phyloP scores from a whole-genome alignment of 2,888 invertebrate genomes.

The Eupithecia abbreviata region DNA sequence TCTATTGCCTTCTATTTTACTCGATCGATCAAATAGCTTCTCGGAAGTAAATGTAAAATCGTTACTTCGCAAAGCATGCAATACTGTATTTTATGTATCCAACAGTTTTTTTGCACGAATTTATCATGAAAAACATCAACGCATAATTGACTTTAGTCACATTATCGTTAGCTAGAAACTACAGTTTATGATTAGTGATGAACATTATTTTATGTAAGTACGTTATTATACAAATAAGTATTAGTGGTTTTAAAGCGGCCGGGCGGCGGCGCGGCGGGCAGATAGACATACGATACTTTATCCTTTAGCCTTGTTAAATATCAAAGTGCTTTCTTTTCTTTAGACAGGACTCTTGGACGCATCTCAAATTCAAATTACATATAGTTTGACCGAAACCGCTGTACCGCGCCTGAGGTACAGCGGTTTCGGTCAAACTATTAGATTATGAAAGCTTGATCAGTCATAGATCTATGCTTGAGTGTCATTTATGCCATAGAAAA shows the following conservation, averaged over 20 bases:
- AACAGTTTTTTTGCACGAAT: not conserved
- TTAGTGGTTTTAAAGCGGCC: not conserved
- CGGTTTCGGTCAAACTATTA: too few species aligned
- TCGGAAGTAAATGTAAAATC: conserved; percentile 2
- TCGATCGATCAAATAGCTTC: not conserved
- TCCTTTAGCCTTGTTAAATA: not conserved
- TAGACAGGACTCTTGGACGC: too few species aligned
- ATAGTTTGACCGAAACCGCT: too few species aligned
- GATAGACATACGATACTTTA: not conserved
- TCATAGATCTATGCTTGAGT: too few species aligned
- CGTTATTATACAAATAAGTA: not conserved
- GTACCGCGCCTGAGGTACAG: too few species aligned
- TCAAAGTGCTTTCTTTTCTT: too few species aligned
- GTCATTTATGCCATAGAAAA: too few species aligned
- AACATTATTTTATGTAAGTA: not conserved
- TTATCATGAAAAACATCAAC: conserved; percentile 1
- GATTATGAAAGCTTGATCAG: too few species aligned
- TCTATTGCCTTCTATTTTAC: not conserved
- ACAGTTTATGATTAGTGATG: not conserved
- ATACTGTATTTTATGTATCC: not conserved
- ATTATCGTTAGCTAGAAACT: not conserved
- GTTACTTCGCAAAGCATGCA: not conserved
- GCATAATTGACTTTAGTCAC: not conserved
- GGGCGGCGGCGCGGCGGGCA: not conserved
- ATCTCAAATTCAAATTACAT: too few species aligned